phyloP scores from a whole-genome alignment of 2,113 vertebrate species.

The Piprites chloris region DNA sequence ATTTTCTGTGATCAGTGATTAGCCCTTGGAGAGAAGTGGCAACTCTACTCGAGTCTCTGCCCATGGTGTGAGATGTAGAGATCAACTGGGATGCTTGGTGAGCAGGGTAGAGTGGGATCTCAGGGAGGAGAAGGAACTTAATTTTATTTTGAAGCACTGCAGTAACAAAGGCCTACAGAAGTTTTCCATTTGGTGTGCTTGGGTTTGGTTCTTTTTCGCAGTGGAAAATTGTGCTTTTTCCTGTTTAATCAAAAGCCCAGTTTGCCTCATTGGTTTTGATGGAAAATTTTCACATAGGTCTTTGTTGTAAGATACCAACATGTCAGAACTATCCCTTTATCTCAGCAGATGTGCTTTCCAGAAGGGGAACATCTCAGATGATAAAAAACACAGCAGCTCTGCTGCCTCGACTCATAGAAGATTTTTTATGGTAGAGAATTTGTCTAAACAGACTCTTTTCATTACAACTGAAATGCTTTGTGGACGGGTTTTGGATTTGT shows the following conservation, averaged over 20 bases:
- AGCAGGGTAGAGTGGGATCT: background rate
- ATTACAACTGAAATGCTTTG: background rate
- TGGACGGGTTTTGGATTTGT: background rate
- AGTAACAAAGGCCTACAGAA: background rate
- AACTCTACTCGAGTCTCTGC: background rate
- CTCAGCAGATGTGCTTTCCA: slow-evolving; percentile 19
- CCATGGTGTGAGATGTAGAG: background rate
- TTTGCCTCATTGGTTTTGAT: background rate
- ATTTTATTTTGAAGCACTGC: background rate
- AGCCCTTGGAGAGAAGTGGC: background rate
- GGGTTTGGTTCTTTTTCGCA: background rate
- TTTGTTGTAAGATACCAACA: background rate
- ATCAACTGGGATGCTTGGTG: background rate
- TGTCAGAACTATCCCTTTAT: background rate
- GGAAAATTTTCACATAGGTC: background rate
- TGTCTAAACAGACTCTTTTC: slow-evolving; percentile 15
- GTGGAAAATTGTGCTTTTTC: background rate
- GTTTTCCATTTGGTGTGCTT: background rate
- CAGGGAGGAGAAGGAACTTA: background rate
- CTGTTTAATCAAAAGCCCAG: background rate
- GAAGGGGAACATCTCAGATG: slow-evolving; percentile 16
- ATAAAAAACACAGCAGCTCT: slow-evolving; percentile 33
- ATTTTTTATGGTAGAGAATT: background rate
- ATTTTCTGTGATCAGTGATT: background rate
- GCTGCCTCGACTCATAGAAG: background rate